Percentiles rank a stretch among this genome's conserved stretches.
Evolutionary conservation across 2,797 vertebrate species (phyloP).

Genomic region (Lutjanus argentimaculatus): DNA sequence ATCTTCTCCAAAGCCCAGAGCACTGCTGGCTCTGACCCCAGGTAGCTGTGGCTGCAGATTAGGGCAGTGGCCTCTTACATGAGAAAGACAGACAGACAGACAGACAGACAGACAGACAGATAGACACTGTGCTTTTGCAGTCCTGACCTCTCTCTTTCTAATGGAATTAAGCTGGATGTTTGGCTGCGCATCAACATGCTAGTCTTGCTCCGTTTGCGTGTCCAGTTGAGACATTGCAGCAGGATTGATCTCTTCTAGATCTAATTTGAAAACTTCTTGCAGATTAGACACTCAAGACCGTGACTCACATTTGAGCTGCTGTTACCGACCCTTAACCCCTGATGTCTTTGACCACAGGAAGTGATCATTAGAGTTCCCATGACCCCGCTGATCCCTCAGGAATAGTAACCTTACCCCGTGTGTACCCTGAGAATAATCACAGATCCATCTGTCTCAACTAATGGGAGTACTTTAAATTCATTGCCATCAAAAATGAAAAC

Average conservation of each 20-base stretch:
- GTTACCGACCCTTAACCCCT: slow-evolving; percentile 53
- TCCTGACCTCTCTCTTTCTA: slow-evolving; percentile 33
- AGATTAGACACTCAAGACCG: slow-evolving; percentile 5
- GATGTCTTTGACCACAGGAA: slow-evolving; percentile 62
- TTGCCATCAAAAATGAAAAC: slow-evolving; percentile 8
- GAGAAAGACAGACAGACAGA: slow-evolving; percentile 15
- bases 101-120: not conserved
- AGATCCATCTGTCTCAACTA: slow-evolving; percentile 34
- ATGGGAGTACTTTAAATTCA: slow-evolving; percentile 10
- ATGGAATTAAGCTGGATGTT: slow-evolving; percentile 27
- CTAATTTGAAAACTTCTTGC: slow-evolving; percentile 18
- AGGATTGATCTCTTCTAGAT: slow-evolving; percentile 6
- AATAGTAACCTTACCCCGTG: slow-evolving; percentile 28
- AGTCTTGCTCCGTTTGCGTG: not conserved
- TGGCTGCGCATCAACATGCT: slow-evolving; percentile 18
- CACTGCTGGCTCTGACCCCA: slow-evolving; percentile 68
- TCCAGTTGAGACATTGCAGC: slow-evolving; percentile 2
- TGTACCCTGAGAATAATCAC: slow-evolving; percentile 31
- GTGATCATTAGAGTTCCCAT: slow-evolving; percentile 60
- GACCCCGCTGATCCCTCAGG: slow-evolving; percentile 44
- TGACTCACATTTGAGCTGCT: slow-evolving; percentile 48
- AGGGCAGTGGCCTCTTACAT: slow-evolving; percentile 33
- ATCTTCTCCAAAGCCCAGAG: slow-evolving; percentile 66
- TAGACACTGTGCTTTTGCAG: slow-evolving; percentile 38
- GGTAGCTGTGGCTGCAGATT: slow-evolving; percentile 63